These are phyloP conservation scores for Amphipoea lucens DNA, from an alignment of 2,888 invertebrate species.

Conservation along the genomic window DNA sequence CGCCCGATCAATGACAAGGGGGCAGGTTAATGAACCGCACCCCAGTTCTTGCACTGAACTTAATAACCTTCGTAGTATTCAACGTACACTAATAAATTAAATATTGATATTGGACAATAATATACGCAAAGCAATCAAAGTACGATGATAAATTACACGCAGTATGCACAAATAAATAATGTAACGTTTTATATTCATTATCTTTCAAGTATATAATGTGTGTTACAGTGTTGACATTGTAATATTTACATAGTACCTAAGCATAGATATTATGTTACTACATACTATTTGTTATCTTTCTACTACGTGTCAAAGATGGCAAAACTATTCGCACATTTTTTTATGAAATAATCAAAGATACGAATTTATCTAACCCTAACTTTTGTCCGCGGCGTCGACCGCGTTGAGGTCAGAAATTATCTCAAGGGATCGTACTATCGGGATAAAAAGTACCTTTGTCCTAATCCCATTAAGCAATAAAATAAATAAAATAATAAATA, in stretches of 20 bases:
- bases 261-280: not conserved
- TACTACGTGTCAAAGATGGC: not conserved
- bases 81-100: constrained; percentile 20
- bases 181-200: not conserved
- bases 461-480: not conserved
- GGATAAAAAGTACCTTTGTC: not conserved
- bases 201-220: not conserved
- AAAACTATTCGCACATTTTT: not conserved
- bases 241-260: constrained; percentile 5
- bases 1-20: constrained; percentile 52
- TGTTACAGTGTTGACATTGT: not conserved
- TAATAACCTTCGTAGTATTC: constrained; percentile 27
- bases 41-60: constrained; percentile 20
- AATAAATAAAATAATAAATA: no score
- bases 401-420: not conserved
- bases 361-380: not conserved
- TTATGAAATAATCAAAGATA: not conserved
- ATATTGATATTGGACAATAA: constrained; percentile 10
- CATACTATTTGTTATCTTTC: not conserved
- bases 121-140: constrained; percentile 8
- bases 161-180: not conserved
- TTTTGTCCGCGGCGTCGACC: not conserved
- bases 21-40: constrained; percentile 42
- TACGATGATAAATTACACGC: not conserved
- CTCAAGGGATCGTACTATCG: not conserved